Evolutionary conservation across 2,888 invertebrate species (phyloP), one percentile per base, ranked within the genome.

Genomic region (Amiota minor): DNA sequence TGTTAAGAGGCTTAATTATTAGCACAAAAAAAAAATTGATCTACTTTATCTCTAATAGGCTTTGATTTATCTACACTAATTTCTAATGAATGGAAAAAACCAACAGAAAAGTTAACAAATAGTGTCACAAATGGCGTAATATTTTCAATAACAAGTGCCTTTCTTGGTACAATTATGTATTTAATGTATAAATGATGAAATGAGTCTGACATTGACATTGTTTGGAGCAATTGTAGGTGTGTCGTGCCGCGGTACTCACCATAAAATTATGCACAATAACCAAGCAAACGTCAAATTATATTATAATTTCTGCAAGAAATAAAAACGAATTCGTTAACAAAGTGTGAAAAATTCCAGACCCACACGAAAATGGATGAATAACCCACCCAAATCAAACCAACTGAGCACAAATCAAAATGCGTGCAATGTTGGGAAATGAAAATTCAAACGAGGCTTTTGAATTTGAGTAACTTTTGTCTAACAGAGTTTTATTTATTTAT

Each of bases 241-340:
- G 35, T 35, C 35, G 35, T 35, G 35, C 6, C 6, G 35, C 6
- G 35, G 35, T 59, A 59, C 59, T 9, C 18, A 59, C 59, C 59
- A 59, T 59, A 59, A 59, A 59, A 59, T 59, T 18, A 18, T 59
- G 59, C 59, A 35, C 35, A n/a, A 50, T 76, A 74, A 75, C 16
- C 16, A 56, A 70, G 55, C 61, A 67, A 64, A 64, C 1, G 55
- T 35, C 49, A 71, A 71, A 70, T 47, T 64, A 14, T n/a, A 56
- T 53, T 71, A 67, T 67, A 55, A 71, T 71, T 55, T 10, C 11
- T 61, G 64, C 59, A 49, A 70, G 18, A 64, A 59, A 11, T 2
- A 67, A 67, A 67, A 67, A 47, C 18, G 18, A 49, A 47, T 18
- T 9, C 6, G 35, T 35, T 35, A 35, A 46, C 46, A 64, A 68